A percentile compares a stretch with the other conserved stretches of the same genome.
phyloP scores from a whole-genome alignment of 64 coral and sea anemone genomes.

The Dendrophyllia cribrosa region DNA sequence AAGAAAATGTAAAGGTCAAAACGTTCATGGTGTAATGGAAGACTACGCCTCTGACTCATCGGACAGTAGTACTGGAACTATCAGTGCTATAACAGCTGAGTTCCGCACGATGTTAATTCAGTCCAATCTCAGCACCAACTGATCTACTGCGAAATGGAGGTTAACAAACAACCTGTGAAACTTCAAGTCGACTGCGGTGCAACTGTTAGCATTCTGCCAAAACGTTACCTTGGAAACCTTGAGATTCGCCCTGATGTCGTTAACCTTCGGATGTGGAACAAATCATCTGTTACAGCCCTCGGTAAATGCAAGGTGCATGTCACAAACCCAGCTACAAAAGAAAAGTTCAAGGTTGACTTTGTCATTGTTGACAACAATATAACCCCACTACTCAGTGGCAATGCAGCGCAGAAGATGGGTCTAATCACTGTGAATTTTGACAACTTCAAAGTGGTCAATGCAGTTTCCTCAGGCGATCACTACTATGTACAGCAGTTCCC shows the following conservation, averaged over 20 bases:
- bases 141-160: constrained; percentile 11
- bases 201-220: constrained; percentile 31
- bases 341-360: no score
- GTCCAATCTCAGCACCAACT: neutral
- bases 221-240: constrained; percentile 1
- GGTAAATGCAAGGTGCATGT: no score
- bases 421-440: no score
- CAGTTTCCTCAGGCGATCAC: no score
- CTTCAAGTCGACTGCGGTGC: constrained; percentile 21
- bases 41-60: neutral
- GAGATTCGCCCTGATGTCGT: constrained; percentile 2
- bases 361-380: no score
- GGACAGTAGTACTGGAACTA: neutral
- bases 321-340: no score
- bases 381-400: no score
- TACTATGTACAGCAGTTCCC: no score
- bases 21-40: neutral
- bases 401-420: no score
- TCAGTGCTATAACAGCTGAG: neutral
- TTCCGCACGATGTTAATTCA: neutral
- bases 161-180: neutral
- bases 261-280: constrained; percentile 54
- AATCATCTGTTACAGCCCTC: no score
- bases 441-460: no score
- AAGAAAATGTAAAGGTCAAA: constrained; percentile 6